phyloP scores from a whole-genome alignment of 2,888 invertebrate genomes.

The Diogma glabrata region DNA sequence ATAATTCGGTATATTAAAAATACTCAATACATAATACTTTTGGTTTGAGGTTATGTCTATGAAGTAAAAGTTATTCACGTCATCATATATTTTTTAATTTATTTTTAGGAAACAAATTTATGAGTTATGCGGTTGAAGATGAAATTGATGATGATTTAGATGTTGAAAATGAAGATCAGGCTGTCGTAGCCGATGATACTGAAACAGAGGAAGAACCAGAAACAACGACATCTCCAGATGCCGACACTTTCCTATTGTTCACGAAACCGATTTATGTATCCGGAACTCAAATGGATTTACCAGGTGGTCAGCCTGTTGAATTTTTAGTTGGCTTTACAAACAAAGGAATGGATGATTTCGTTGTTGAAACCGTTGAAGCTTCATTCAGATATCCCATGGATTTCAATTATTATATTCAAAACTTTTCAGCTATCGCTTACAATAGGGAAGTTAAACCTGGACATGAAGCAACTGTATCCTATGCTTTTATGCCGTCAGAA shows the following conservation, averaged over 20 bases:
- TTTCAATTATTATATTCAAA: slow-evolving; percentile 95
- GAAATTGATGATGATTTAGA: slow-evolving; percentile 58
- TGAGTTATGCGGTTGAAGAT: slow-evolving; percentile 52
- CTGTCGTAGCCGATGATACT: slow-evolving; percentile 48
- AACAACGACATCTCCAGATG: slow-evolving; percentile 73
- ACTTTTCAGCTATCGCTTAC: slow-evolving; percentile 86
- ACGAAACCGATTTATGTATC: slow-evolving; percentile 57
- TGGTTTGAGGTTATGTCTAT: neutral
- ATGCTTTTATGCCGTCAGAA: slow-evolving; percentile 91
- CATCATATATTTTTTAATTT: slow-evolving; percentile 1
- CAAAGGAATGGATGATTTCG: slow-evolving; percentile 82
- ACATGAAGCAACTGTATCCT: slow-evolving; percentile 89
- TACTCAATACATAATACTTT: too few relatives aligned
- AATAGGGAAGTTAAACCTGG: slow-evolving; percentile 79
- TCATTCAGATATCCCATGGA: slow-evolving; percentile 99
- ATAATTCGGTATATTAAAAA: too few relatives aligned
- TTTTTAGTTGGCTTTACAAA: slow-evolving; percentile 94
- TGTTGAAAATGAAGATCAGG: slow-evolving; percentile 51
- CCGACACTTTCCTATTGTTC: slow-evolving; percentile 84
- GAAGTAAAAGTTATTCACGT: slow-evolving; percentile 5
- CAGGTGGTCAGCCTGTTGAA: slow-evolving; percentile 82
- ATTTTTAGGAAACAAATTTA: slow-evolving; percentile 38
- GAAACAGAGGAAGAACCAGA: slow-evolving; percentile 41
- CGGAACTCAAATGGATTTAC: slow-evolving; percentile 53
- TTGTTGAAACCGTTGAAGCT: slow-evolving; percentile 87